Percentiles rank a stretch among this genome's conserved stretches.
phyloP scores from a whole-genome alignment of 2,113 vertebrate species.

The Microcebus lehilahytsara region DNA sequence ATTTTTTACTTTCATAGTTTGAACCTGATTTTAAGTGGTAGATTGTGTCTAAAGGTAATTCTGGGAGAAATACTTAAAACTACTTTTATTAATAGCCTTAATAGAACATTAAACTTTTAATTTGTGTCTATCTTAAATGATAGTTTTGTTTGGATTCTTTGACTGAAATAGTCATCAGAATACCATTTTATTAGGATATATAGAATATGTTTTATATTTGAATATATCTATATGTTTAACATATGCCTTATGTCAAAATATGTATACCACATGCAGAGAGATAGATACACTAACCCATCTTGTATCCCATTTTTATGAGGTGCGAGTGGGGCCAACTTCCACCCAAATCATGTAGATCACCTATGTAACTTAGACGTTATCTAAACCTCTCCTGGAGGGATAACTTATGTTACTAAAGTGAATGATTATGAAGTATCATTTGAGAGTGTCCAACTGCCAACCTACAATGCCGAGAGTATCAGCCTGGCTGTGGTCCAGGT shows the following conservation, averaged over 20 bases:
- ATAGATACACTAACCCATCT: constrained; percentile 16
- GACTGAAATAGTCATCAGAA: background rate
- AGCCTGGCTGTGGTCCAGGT: background rate
- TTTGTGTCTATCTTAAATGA: background rate
- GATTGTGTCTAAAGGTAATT: background rate
- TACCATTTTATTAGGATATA: constrained; percentile 24
- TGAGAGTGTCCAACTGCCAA: background rate
- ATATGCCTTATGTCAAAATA: constrained; percentile 66
- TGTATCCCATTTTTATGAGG: constrained; percentile 50
- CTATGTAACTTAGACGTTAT: background rate
- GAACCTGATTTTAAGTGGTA: background rate
- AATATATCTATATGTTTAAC: constrained; percentile 53
- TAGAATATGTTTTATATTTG: constrained; percentile 34
- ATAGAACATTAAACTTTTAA: background rate
- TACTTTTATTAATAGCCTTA: background rate
- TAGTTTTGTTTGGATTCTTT: background rate
- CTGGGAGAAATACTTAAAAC: background rate
- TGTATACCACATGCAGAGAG: constrained; percentile 29
- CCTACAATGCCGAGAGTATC: too few relatives aligned
- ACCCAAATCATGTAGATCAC: background rate
- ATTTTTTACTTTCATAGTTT: constrained; percentile 46
- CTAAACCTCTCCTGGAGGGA: background rate
- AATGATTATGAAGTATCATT: background rate
- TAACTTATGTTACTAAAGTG: background rate
- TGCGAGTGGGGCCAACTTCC: background rate